phyloP scores from a whole-genome alignment of 2,888 invertebrate species.

The Mythimna lalbum region DNA sequence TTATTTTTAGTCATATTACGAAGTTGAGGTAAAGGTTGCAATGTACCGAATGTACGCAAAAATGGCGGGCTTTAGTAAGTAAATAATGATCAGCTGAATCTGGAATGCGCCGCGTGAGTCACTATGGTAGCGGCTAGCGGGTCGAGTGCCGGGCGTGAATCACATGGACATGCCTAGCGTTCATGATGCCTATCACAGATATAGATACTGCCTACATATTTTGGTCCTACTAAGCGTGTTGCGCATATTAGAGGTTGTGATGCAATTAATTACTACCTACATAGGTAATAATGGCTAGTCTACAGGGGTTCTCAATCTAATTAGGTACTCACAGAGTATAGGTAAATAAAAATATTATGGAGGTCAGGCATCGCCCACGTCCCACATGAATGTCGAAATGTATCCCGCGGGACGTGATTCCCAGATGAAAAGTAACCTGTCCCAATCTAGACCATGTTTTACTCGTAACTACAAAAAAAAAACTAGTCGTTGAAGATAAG shows the following conservation, averaged over 20 bases:
- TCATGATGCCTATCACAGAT: no score
- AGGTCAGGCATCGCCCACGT: no score
- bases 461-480: no score
- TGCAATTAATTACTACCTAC: constrained; percentile 9
- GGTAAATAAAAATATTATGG: no score
- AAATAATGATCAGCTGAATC: constrained; percentile 9
- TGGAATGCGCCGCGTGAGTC: constrained; percentile 25
- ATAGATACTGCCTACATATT: no score
- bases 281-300: neutral
- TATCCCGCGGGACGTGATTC: no score
- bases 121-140: constrained; percentile 2
- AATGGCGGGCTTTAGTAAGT: constrained; percentile 12
- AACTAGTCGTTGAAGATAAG: no score
- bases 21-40: neutral
- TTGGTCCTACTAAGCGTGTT: constrained; percentile 1
- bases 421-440: no score
- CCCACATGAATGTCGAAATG: no score
- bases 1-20: neutral
- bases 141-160: constrained; percentile 26
- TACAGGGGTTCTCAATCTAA: neutral
- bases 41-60: constrained; percentile 1
- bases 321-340: neutral
- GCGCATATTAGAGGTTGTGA: constrained; percentile 19
- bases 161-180: constrained; percentile 17
- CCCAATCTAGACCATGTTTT: no score